Base-by-base conservation (phyloP, 2,113 vertebrate genomes). In the Macaca nemestrina region DNA sequence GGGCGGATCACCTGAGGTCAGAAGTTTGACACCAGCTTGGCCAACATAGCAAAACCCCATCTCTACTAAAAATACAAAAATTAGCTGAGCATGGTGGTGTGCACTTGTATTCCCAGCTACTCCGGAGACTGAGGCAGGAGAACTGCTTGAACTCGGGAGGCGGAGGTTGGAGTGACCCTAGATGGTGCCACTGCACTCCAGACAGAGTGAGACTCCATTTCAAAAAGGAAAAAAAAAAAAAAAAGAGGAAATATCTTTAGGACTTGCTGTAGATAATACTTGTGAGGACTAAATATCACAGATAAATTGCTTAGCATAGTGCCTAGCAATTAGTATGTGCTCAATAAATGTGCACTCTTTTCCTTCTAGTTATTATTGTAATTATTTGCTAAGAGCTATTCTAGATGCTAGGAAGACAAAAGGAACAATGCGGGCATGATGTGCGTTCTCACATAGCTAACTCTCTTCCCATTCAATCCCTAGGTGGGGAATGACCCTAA, bases 401-500 rank as follows among this genome's bases (percentile, higher is more conserved):
- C 45, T 43, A 25, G 57, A 80, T 67, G 6, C 70, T 30, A 13
- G 75, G 25, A 16, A 61, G 3, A 68, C 14, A 13, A n/a, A 43
- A 79, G 22, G 4, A 38, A 10, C 4, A n/a, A 23, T 2, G 5
- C 3, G 0, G 16, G 38, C 0, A 0, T 11, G 45, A 82, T 57
- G 38, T 16, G 10, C 17, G 3, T 12, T 67, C 35, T 84, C 57
- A 43, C 2, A 0, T 3, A 6, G 52, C 9, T 17, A 25, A 1
- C 20, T 61, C 57, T 67, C 23, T 84, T 78, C 55, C 50, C 40
- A 11, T 8, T 45, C 35, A 8, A 0, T 25, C 40, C 16, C 25
- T 3, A 2, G 10, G n/a, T 23, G 5, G 23, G 48, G 57, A 40
- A n/a, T 1, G 13, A 17, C 57, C 72, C 70, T 59, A 17, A 20